Conservation (phyloP, 2,888 invertebrate species). For the Therioaphis trifolii region DNA sequence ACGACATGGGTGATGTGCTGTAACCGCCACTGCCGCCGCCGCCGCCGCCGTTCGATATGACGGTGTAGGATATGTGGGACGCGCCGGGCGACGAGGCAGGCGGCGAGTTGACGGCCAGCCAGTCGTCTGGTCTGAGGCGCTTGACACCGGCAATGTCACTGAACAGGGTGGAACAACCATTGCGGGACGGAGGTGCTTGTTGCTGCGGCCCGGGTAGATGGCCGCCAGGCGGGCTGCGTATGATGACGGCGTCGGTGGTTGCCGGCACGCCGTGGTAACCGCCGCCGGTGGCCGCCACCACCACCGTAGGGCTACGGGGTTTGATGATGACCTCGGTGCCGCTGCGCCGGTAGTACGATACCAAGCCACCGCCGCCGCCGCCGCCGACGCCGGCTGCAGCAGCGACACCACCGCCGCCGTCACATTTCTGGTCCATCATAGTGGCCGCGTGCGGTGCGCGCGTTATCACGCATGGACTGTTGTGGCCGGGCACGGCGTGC, state of each 20-base stretch:
- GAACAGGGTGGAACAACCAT: slow-evolving; percentile 69
- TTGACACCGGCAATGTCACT: slow-evolving; percentile 69
- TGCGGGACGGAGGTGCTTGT: slow-evolving; percentile 65
- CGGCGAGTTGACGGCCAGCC: slow-evolving; percentile 73
- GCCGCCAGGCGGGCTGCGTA: slow-evolving; percentile 53
- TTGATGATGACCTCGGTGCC: slow-evolving; percentile 61
- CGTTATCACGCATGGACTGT: slow-evolving; percentile 60
- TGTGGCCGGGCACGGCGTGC: slow-evolving; percentile 53
- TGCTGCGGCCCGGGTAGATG: slow-evolving; percentile 48
- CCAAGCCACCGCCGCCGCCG: slow-evolving; percentile 35
- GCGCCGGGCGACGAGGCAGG: slow-evolving; percentile 67
- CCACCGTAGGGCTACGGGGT: slow-evolving; percentile 55
- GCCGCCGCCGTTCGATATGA: slow-evolving; percentile 71
- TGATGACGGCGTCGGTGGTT: slow-evolving; percentile 39
- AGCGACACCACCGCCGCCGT: slow-evolving; percentile 52
- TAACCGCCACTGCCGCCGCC: slow-evolving; percentile 78
- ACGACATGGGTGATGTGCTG: slow-evolving; percentile 83
- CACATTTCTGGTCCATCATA: slow-evolving; percentile 62
- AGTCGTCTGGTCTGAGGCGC: slow-evolving; percentile 74
- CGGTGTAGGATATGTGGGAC: slow-evolving; percentile 51
- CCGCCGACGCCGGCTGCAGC: slow-evolving; percentile 34
- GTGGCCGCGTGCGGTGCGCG: slow-evolving; percentile 52
- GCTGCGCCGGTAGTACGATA: slow-evolving; percentile 54
- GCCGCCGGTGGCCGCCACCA: slow-evolving; percentile 31
- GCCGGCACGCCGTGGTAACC: slow-evolving; percentile 31